A percentile compares a stretch with the other conserved stretches of the same genome.
Conservation (phyloP, 2,113 vertebrate species). For the Oncorhynchus gorbuscha region DNA sequence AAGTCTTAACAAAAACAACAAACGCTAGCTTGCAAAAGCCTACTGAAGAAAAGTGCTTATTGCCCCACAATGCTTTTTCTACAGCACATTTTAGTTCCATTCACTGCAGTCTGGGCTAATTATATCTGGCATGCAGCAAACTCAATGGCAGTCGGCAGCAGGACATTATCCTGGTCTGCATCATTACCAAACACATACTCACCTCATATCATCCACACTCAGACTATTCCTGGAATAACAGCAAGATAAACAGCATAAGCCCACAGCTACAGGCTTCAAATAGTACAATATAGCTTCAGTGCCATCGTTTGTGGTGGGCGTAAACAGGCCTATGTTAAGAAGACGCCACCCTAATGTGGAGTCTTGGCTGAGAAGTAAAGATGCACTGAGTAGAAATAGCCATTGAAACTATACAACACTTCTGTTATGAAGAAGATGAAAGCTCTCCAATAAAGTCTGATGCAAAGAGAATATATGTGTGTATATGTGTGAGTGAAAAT, state of each 20-base stretch:
- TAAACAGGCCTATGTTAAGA: not conserved
- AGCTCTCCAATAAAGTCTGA: no score
- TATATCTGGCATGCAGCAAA: conserved; percentile 39
- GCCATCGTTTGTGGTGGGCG: not conserved
- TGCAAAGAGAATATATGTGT: not conserved
- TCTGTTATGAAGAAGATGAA: no score
- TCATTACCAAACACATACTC: conserved; percentile 74
- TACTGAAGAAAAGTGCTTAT: not conserved
- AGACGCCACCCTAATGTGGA: not conserved
- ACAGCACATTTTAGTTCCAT: conserved; percentile 33
- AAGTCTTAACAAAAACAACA: not conserved
- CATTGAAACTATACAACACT: no score
- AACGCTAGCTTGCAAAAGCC: not conserved
- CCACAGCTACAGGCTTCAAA: not conserved
- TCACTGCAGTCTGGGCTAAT: conserved; percentile 24
- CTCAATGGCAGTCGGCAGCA: not conserved
- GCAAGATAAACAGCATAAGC: conserved; percentile 2
- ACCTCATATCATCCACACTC: conserved; percentile 89
- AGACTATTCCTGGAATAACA: conserved; percentile 91
- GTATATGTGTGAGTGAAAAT: not conserved
- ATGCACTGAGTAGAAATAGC: no score
- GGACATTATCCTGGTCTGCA: conserved; percentile 39
- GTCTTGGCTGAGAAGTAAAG: not conserved
- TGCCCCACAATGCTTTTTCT: conserved; percentile 16
- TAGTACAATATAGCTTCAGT: not conserved